Evolutionary conservation across 1,140 invertebrate genomes (phyloP), one percentile per base, ranked within the genome.

Genomic region (Scaptomyza pallida): DNA sequence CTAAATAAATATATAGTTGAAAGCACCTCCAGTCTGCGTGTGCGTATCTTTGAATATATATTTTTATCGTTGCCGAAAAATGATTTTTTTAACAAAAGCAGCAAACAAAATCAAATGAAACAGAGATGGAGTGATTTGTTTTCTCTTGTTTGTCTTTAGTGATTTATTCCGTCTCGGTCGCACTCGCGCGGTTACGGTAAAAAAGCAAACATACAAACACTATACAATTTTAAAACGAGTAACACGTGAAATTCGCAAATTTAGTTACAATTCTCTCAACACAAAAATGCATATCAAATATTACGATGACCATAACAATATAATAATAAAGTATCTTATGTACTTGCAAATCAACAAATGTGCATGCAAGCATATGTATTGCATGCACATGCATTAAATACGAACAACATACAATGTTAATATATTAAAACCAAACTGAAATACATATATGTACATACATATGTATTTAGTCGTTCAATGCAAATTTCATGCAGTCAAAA

Each of bases 171-270:
- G 48, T 61, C 56, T 30, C 30, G n/a, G 48, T 69, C 41, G 33
- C 59, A 55, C 60, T 37, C 61, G 52, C 61, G 61, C 37, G 44
- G 26, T 15, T 57, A 72, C 63, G 63, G 60, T 63, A 72, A 72
- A 9, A 47, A 45, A 59, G 12, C 68, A 64, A 64, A 43, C 43
- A 64, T 64, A 51, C 10, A 56, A 40, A 70, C 15, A 45, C 41
- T 6, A 62, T 33, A 8, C 26, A 43, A 21, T 50, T 16, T 21
- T 9, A 33, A 16, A 16, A 33, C 33, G 35, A 41, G 15, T 9
- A 26, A 33, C 64, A 68, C 64, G 56, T 61, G 63, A 23, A 5
- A 10, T 57, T 21, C 45, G 55, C 13, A 1, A 57, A 44, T 17
- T 48, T 19, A 13, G 21, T 30, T 43, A 69, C 59, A 55, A 41